Conservation (phyloP, 92 coral and sea anemone species). For the Blastomussa wellsi region DNA sequence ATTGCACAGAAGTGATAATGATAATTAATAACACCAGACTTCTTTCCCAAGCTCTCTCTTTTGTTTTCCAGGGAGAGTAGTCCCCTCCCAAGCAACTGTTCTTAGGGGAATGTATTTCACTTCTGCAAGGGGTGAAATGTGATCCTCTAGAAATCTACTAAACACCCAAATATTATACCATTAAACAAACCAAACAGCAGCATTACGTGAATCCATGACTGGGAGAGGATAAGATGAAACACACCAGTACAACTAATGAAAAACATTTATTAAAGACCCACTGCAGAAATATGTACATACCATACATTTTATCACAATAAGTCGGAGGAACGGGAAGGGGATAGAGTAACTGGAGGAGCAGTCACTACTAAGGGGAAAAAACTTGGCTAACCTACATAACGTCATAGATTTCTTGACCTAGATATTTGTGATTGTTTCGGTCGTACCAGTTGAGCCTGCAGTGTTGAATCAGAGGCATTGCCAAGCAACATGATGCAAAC, state of each 20-base stretch:
- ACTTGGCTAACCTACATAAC: neutral
- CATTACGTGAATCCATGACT: too few species aligned
- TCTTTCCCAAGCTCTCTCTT: too few species aligned
- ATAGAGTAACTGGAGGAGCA: neutral
- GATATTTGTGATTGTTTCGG: neutral
- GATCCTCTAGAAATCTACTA: too few species aligned
- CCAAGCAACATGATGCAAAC: neutral
- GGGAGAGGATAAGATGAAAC: neutral
- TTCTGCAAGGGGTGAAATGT: too few species aligned
- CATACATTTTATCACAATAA: neutral
- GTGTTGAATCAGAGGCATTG: neutral
- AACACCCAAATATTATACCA: too few species aligned
- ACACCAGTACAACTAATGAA: neutral
- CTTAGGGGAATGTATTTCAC: too few species aligned
- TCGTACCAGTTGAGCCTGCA: neutral
- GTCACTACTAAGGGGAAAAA: neutral
- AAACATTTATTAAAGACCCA: neutral
- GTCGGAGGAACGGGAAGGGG: too few species aligned
- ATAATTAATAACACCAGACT: too few species aligned
- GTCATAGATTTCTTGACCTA: neutral
- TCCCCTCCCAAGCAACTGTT: too few species aligned
- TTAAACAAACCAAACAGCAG: too few species aligned
- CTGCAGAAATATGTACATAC: constrained; percentile 4
- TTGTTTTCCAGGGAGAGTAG: too few species aligned
- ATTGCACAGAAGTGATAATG: too few species aligned